Conservation (phyloP, 2,113 vertebrate genomes). For the Aleadryas rufinucha region DNA sequence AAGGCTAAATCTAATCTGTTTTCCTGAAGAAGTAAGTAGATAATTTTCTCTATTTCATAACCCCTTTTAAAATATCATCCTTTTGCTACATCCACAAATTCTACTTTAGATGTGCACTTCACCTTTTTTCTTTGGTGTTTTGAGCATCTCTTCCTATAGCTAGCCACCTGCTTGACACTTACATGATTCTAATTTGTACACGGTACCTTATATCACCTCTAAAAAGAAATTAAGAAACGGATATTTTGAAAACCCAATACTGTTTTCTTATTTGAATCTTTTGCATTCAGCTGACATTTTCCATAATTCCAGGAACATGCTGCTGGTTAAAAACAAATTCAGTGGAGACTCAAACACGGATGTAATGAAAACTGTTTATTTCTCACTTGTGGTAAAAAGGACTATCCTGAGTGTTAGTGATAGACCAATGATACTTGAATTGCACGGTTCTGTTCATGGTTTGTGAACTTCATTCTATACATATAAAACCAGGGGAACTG, state of each 20-base stretch:
- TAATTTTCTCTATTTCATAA: background rate
- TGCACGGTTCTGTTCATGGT: fast-evolving
- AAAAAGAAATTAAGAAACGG: background rate
- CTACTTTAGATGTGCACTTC: background rate
- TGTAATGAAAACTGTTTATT: background rate
- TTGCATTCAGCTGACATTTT: background rate
- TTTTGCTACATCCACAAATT: background rate
- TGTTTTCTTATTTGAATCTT: background rate
- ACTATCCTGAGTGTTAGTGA: background rate
- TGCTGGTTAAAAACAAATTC: background rate
- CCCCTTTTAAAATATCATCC: background rate
- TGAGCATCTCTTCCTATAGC: background rate
- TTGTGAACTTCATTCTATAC: background rate
- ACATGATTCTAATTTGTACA: background rate
- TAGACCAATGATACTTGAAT: background rate
- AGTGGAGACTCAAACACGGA: background rate
- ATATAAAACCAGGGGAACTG: background rate
- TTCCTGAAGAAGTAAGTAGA: background rate
- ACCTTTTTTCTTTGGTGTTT: background rate
- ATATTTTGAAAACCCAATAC: background rate
- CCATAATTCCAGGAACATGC: background rate
- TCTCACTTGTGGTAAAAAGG: background rate
- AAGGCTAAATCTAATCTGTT: background rate
- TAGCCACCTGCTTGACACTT: background rate
- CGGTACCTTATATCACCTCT: fast-evolving